phyloP scores from a whole-genome alignment of 2,113 vertebrate species.

The Aramus guarauna region DNA sequence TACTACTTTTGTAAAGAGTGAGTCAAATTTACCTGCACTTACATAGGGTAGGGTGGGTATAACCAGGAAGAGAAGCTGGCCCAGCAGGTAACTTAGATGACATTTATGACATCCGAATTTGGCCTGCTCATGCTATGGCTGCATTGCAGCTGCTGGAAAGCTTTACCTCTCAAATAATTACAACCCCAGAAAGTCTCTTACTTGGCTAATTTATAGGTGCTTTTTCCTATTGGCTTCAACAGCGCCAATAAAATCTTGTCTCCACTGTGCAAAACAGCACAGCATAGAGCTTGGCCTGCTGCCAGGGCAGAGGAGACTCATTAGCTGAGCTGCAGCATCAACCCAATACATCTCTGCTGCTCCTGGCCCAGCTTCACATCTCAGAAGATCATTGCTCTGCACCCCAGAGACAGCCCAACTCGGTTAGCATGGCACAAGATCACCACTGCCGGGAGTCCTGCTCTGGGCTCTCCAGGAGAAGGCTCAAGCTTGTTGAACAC shows the following conservation, averaged over 20 bases:
- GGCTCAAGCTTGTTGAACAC: neutral
- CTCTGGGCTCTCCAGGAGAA: neutral
- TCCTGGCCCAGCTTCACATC: neutral
- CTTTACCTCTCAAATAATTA: neutral
- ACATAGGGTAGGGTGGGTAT: neutral
- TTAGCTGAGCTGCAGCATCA: neutral
- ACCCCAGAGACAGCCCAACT: neutral
- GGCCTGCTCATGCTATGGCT: neutral
- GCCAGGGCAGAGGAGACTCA: neutral
- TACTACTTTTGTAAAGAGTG: neutral
- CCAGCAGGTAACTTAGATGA: neutral
- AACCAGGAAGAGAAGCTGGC: neutral
- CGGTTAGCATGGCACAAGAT: rapidly evolving
- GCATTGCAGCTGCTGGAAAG: neutral
- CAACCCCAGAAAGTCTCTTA: neutral
- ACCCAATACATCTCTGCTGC: neutral
- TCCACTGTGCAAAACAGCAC: neutral
- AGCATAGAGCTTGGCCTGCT: neutral
- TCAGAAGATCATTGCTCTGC: neutral
- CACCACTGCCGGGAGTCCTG: neutral
- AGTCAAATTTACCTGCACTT: neutral
- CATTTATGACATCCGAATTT: neutral
- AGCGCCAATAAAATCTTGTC: neutral
- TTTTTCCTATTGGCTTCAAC: neutral
- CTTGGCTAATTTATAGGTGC: neutral